These are phyloP conservation scores for Thalassoma bifasciatum DNA, from an alignment of 2,113 vertebrate genomes.

Conservation along the genomic window DNA sequence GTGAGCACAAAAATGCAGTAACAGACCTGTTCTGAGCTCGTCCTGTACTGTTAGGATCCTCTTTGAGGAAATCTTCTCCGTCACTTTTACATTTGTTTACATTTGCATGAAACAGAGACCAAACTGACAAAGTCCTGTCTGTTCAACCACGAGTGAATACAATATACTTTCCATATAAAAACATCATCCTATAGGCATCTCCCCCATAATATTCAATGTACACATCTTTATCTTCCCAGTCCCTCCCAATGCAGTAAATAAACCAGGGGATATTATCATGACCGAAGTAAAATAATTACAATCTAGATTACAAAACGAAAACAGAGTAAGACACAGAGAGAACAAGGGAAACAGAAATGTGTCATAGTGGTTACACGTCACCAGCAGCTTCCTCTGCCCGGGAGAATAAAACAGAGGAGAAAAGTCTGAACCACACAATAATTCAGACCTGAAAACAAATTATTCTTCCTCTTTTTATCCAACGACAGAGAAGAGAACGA, in stretches of 20 bases:
- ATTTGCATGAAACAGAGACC: constrained; percentile 17
- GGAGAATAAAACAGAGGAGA: background rate
- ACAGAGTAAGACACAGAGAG: constrained; percentile 48
- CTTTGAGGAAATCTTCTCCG: constrained; percentile 74
- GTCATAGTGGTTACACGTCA: constrained; percentile 77
- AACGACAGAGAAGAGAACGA: constrained; percentile 24
- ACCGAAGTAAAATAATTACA: constrained; percentile 78
- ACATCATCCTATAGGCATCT: constrained; percentile 52
- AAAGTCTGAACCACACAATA: background rate
- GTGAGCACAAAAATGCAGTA: constrained; percentile 66
- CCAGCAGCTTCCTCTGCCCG: constrained; percentile 26
- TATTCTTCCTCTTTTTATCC: constrained; percentile 2
- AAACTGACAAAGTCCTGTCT: constrained; percentile 39
- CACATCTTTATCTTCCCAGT: constrained; percentile 57
- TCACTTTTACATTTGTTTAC: constrained; percentile 46
- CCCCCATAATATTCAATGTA: constrained; percentile 73
- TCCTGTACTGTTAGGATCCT: constrained; percentile 53
- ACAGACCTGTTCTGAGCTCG: constrained; percentile 35
- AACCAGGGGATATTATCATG: constrained; percentile 54
- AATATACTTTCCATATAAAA: constrained; percentile 70
- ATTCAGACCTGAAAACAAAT: background rate
- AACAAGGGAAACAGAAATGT: constrained; percentile 19
- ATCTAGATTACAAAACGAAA: constrained; percentile 75
- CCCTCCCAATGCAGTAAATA: constrained; percentile 61
- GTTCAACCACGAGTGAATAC: constrained; percentile 54